Evolutionary conservation across 30 jellyfish, hydroid and myxozoan species (phyloP).

Genomic region (Hydractinia symbiolongicarpus): DNA sequence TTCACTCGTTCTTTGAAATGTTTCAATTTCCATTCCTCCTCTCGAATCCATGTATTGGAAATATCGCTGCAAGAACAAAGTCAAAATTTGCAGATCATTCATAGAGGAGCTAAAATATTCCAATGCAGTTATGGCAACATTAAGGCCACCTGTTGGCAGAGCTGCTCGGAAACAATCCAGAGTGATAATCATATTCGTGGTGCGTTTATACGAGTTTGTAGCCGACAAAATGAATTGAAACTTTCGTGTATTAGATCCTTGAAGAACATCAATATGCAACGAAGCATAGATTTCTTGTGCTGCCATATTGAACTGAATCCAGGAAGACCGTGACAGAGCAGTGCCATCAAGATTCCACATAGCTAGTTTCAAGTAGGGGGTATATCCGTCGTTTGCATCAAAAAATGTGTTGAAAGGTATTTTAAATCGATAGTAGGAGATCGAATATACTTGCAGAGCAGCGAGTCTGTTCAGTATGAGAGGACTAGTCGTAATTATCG

Average conservation of each 20-base stretch:
- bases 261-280: background rate
- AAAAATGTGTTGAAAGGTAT: slow-evolving; percentile 55
- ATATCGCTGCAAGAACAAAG: slow-evolving; percentile 11
- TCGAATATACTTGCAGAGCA: slow-evolving; percentile 36
- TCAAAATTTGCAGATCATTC: slow-evolving; percentile 19
- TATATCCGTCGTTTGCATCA: slow-evolving; percentile 64
- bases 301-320: slow-evolving; percentile 58
- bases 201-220: background rate
- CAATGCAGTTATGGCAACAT: background rate
- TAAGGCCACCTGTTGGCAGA: background rate
- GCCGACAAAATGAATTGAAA: background rate
- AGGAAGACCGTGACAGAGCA: slow-evolving; percentile 38
- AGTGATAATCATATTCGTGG: background rate
- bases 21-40: slow-evolving; percentile 23
- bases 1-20: slow-evolving; percentile 27
- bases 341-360: slow-evolving; percentile 40
- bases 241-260: too few relatives aligned
- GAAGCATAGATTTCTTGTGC: slow-evolving; percentile 56
- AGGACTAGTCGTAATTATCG: slow-evolving; percentile 35
- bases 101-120: background rate
- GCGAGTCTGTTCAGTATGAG: slow-evolving; percentile 31
- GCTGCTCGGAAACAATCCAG: background rate
- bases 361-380: slow-evolving; percentile 38
- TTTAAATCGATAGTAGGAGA: slow-evolving; percentile 30
- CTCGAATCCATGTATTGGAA: background rate